Conservation (phyloP, 2,113 vertebrate species). For the Actenoides lindsayi region DNA sequence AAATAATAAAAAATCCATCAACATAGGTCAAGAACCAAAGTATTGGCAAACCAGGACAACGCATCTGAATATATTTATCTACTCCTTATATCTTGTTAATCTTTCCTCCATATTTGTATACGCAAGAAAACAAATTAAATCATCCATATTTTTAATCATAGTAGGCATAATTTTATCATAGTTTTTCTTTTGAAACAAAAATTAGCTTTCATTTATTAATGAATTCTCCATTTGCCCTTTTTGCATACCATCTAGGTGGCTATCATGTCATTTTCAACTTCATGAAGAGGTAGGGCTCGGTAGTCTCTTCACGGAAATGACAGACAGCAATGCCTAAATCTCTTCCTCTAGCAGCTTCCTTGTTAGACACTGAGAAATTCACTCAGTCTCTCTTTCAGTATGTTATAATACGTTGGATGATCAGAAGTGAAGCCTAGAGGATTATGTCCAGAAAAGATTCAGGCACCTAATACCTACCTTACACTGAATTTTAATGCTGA, state of each 20-base stretch:
- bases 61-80: neutral
- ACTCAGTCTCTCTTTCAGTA: neutral
- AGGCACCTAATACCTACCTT: neutral
- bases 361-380: neutral
- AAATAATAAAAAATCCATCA: neutral
- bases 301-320: neutral
- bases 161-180: neutral
- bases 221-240: neutral
- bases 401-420: neutral
- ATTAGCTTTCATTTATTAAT: neutral
- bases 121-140: neutral
- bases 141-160: neutral
- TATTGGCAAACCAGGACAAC: neutral
- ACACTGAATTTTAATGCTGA: neutral
- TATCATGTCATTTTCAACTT: neutral
- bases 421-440: constrained; percentile 3
- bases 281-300: neutral
- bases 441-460: neutral
- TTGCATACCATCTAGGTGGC: neutral
- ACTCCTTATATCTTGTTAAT: neutral
- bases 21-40: neutral
- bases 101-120: neutral
- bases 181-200: neutral
- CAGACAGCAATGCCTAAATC: neutral
- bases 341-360: neutral